Base-by-base conservation (phyloP, 2,113 vertebrate genomes). In the Dromas ardeola region DNA sequence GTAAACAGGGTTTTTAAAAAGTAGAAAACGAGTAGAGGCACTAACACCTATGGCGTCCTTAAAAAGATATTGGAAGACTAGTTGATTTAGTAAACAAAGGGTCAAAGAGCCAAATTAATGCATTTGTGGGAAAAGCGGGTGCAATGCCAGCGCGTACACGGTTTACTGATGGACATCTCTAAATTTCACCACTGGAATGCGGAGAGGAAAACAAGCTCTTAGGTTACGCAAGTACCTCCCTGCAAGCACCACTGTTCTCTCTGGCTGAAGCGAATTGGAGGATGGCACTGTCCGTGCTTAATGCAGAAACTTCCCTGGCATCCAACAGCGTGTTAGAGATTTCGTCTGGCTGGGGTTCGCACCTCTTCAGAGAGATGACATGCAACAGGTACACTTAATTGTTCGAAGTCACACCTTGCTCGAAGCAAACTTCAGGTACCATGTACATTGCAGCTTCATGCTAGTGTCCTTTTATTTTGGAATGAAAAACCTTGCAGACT, bases 111-210 rank as follows among this genome's bases (percentile, higher is more conserved):
- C 34, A 61, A 59, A 86, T 42, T 43, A 21, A 9, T 23, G 23
- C 13, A 13, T 69, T 59, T 4, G 1, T 74, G 74, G 59, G 55
- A 66, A 82, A 67, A 73, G n/a, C 3, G 1, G 20, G 32, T 70
- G 30, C 62, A 62, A 10, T 2, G 14, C 50, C n/a, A 55, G 34
- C 30, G 26, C 11, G 1, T 56, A 30, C 58, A 11, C 0, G 3
- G 45, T 42, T 42, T 45, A 13, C 66, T 79, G 56, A 61, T 50
- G 65, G 30, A 36, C 45, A 38, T 49, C 70, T 77, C 53, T 26
- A 9, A 38, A 55, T 81, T 38, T 78, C 83, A 65, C 55, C 34
- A 7, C 10, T 55, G 40, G 74, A 78, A 88, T 53, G 61, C 52
- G 65, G 32, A 59, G 83, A 55, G 3, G 19, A 38, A 81, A 72